Evolutionary conservation across 2,113 vertebrate genomes (phyloP).

Genomic region (Corythaixoides concolor): DNA sequence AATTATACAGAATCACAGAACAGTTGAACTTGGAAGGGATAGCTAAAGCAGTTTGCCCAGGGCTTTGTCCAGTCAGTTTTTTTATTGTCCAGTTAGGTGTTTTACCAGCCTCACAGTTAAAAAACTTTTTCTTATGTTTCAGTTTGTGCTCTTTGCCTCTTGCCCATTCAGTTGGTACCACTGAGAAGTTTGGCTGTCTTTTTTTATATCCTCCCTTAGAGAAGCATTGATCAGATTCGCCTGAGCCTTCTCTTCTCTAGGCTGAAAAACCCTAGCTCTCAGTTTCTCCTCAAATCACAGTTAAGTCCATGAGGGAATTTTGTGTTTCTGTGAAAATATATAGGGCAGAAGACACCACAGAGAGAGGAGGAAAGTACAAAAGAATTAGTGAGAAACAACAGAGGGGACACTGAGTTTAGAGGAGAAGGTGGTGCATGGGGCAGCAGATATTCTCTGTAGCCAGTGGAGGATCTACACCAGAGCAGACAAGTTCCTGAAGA

Average conservation of each 20-base stretch:
- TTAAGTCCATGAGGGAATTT: not conserved
- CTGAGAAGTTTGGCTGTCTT: not conserved
- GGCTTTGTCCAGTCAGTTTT: not conserved
- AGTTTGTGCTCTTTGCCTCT: not conserved
- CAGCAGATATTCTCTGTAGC: not conserved
- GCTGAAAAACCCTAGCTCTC: not conserved
- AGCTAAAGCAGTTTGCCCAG: not conserved
- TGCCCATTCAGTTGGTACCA: not conserved
- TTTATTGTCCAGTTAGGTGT: not conserved
- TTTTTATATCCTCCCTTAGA: not conserved
- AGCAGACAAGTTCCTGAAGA: not conserved
- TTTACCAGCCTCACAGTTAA: not conserved
- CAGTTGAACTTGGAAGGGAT: not conserved
- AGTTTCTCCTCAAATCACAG: not conserved
- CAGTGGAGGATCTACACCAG: not conserved
- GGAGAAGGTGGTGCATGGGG: not conserved
- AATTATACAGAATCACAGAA: not conserved
- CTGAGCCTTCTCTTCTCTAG: not conserved
- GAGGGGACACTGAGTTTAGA: not conserved
- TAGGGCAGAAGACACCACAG: not conserved
- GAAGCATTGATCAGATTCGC: not conserved
- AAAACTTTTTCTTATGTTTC: not conserved
- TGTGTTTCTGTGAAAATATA: not conserved
- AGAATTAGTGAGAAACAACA: not conserved
- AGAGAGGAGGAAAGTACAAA: not conserved